Evolutionary conservation across 2,113 vertebrate genomes (phyloP).

Genomic region (Atlantisia rogersi): DNA sequence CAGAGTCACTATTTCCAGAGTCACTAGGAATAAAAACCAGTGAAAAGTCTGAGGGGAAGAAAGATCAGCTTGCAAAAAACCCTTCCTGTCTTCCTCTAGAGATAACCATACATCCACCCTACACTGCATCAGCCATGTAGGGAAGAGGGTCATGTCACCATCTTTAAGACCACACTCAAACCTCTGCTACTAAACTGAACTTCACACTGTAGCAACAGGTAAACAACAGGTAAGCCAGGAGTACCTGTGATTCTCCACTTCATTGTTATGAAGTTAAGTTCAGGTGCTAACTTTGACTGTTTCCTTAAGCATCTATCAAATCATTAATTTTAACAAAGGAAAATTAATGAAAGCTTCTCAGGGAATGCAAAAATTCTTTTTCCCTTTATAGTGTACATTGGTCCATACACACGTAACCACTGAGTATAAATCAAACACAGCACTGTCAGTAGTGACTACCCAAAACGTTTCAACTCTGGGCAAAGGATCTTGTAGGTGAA

Average conservation of each 20-base stretch:
- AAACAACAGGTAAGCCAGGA: neutral
- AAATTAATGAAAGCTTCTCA: neutral
- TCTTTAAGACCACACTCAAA: neutral
- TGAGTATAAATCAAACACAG: neutral
- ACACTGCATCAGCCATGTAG: fast-evolving
- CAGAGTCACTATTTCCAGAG: neutral
- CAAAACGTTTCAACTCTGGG: neutral
- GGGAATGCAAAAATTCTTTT: neutral
- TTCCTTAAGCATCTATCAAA: neutral
- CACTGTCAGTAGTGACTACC: neutral
- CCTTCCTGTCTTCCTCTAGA: neutral
- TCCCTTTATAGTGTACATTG: neutral
- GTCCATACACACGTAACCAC: neutral
- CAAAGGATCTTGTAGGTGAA: neutral
- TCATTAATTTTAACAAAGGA: neutral
- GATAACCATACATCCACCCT: neutral
- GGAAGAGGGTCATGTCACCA: neutral
- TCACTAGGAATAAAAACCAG: neutral
- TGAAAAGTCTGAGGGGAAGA: neutral
- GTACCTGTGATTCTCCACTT: neutral
- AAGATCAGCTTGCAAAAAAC: neutral
- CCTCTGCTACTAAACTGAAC: neutral
- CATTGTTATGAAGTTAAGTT: neutral
- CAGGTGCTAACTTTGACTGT: neutral
- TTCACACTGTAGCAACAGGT: neutral